phyloP scores from a whole-genome alignment of 2,797 vertebrate species.

The Chaunax sp. region DNA sequence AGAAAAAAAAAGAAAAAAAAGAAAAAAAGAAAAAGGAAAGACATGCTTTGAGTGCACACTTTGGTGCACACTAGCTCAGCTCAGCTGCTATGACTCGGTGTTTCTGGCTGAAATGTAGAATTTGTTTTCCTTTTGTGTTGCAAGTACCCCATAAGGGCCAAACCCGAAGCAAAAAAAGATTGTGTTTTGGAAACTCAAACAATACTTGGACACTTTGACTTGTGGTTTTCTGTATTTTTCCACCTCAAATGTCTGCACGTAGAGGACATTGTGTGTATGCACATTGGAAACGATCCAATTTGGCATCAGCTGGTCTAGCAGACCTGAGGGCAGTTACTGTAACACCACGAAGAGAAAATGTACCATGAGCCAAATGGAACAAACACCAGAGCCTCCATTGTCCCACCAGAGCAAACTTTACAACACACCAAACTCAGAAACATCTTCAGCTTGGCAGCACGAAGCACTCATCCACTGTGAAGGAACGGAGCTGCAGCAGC shows the following conservation, averaged over 20 bases:
- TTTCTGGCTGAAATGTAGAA: background rate
- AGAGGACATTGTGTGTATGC: background rate
- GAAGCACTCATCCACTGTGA: background rate
- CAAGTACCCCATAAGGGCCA: background rate
- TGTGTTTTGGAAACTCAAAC: conserved; percentile 9
- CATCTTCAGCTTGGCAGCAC: conserved; percentile 7
- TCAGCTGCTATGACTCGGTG: background rate
- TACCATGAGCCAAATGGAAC: conserved; percentile 19
- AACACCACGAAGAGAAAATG: conserved; percentile 26
- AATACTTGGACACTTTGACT: background rate
- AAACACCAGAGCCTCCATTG: conserved; percentile 14
- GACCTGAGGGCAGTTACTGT: conserved; percentile 22
- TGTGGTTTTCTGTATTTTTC: background rate
- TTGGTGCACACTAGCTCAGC: too few species aligned
- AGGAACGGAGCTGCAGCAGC: conserved; percentile 28
- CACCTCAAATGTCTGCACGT: background rate
- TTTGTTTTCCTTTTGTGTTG: background rate
- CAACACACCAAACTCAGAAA: conserved; percentile 21
- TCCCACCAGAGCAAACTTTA: conserved; percentile 26
- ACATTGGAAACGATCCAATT: conserved; percentile 31
- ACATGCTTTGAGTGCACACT: too few species aligned
- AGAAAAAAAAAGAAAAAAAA: too few species aligned
- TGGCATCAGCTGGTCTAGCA: background rate
- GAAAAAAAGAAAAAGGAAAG: too few species aligned
- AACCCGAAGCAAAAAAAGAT: background rate